Evolutionary conservation across 2,797 vertebrate species (phyloP), one percentile per base, ranked within the genome.

Genomic region (Gambusia yucatana): DNA sequence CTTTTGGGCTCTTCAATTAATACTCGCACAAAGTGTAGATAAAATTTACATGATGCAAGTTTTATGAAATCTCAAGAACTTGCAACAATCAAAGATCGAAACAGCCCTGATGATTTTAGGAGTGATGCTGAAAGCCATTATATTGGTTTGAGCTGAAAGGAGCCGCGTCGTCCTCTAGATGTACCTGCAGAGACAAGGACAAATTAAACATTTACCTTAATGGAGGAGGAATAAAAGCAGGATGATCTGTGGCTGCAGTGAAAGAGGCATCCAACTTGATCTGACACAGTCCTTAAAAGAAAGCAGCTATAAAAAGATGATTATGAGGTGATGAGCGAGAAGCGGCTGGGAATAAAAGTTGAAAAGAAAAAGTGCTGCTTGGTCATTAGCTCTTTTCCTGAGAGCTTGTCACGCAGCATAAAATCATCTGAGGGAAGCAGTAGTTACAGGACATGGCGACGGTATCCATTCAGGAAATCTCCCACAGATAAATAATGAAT

Each of bases 201-300:
- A 25, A 90, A 93, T 94, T 82, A 90, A 92, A 90, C 90, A 93
- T 94, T 91, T 88, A 91, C 75, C 82, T 86, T 93, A 94, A 93
- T 95, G 92, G 93, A 93, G 78, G 73, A 81, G 77, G 80, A 79
- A 87, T 83, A 82, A 86, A 88, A 87, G 73, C 65, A 47, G 57
- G 77, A 77, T 76, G 78, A 85, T 80, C 80, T 74, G 72, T n/a
- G 65, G 77, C 71, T 22, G 17, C 77, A 79, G 86, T 80, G 81
- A 74, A 79, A 82, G 86, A 86, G 83, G 84, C 82, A 79, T 81
- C 77, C 73, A 65, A 79, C 75, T 67, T 28, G 41, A 79, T 79
- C 69, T 80, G 22, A 73, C 69, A 67, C 39, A 33, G 75, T 73
- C 78, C 69, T 80, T 47, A 5, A 78, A 85, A 87, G 41, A 88